Base-by-base conservation (phyloP, 1,140 invertebrate genomes). In the Aphis craccivora region DNA sequence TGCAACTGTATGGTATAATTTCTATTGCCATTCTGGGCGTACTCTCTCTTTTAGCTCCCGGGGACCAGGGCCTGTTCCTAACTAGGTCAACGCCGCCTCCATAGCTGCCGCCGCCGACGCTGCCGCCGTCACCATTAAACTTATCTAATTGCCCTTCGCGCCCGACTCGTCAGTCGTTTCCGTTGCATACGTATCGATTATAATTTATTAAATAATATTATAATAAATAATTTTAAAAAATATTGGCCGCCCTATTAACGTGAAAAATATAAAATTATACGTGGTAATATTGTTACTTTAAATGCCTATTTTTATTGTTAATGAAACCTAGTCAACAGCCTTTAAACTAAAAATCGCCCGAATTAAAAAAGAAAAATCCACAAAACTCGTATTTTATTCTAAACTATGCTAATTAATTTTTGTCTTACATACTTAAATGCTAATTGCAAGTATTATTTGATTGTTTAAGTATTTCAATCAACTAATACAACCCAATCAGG, bases 121-220 rank as follows among this genome's bases (percentile, higher is more conserved):
- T 55, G 48, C 25, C 51, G 43, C 43, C 45, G 60, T 67, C 43
- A 55, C 67, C 35, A 83, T 55, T 83, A 83, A 83, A 93, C 76
- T 93, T 92, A 53, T 84, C 91, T 48, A 86, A 93, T 93, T 93
- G 91, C 37, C 48, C 76, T 93, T 93, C 40, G 76, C 35, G 91
- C 67, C 5, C 43, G 37, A 92, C 76, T 92, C 76, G n/a, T 92
- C 45, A 48, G 76, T 81, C 22, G 45, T 83, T 92, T 92, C 91
- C 91, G n/a, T 92, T 51, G 91, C 76, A 48, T 92, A 45, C 53
- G 37, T 92, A 92, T 92, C 35, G 91, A 91, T 91, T 91, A 67
- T 45, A 23, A n/a, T 35, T 11, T 83, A 45, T 76, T 81, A 48
- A n/a, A n/a, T n/a, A n/a, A 48, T n/a, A 48, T 48, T 87, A 48